These are phyloP conservation scores for Crypturellus undulatus DNA, from an alignment of 2,113 vertebrate genomes.

Conservation along the genomic window DNA sequence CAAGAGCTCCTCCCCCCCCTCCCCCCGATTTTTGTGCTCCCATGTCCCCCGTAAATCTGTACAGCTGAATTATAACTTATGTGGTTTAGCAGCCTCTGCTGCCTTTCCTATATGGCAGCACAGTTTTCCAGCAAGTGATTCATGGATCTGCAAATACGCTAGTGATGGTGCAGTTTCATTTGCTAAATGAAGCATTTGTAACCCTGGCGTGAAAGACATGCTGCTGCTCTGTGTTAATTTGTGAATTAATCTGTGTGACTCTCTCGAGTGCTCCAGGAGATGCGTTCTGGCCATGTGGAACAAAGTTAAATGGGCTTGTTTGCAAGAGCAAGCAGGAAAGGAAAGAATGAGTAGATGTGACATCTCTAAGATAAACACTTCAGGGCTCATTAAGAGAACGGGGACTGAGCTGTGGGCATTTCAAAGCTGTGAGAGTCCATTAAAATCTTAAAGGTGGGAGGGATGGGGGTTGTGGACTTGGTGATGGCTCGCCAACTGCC, in stretches of 20 bases:
- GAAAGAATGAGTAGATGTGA: constrained; percentile 44
- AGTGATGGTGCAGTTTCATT: not conserved
- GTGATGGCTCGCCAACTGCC: not conserved
- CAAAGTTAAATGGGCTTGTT: constrained; percentile 9
- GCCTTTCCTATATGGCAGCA: not conserved
- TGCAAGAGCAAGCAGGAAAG: not conserved
- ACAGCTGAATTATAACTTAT: not conserved
- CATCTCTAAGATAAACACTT: constrained; percentile 34
- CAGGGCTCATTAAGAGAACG: constrained; percentile 4
- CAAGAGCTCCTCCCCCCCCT: not conserved
- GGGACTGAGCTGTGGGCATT: not conserved
- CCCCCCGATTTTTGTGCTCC: not conserved
- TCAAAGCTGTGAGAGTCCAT: not conserved
- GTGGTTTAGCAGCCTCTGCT: not conserved
- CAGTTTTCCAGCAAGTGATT: not conserved
- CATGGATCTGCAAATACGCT: not conserved
- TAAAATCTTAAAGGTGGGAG: not conserved
- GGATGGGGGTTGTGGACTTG: not conserved
- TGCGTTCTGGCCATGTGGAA: not conserved
- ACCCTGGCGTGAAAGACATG: not conserved
- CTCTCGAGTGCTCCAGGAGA: not conserved
- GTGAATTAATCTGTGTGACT: not conserved
- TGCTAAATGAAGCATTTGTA: constrained; percentile 3
- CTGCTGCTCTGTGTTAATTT: not conserved
- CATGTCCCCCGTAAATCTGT: not conserved